Base-by-base conservation (phyloP, 2,888 invertebrate genomes). In the Pherbina coryleti region DNA sequence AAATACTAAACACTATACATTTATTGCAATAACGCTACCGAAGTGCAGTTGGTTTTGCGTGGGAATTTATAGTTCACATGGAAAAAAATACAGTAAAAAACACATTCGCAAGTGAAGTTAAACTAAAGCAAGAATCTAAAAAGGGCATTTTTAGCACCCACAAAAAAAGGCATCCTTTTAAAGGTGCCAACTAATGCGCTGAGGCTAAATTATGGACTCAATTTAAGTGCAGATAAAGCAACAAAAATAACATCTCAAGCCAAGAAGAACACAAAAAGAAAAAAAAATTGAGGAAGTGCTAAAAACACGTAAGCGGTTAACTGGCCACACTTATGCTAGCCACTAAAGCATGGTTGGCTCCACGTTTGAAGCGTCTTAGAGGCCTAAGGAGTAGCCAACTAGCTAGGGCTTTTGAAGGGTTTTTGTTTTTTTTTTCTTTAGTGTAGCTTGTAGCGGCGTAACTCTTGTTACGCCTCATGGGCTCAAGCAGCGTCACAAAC, bases 401-500 rank as follows among this genome's bases (percentile, higher is more conserved):
- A 37, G 37, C 37, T 4, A 51, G 51, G 17, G 69, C 70, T 55
- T 71, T 53, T 17, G 17, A 34, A 55, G 71, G 53, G 71, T 19
- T 55, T 55, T 55, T 19, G 14, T 8, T 22, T 19, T n/a, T 44
- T 19, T 8, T 8, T 22, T 19, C 31, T 44, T 19, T 8, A 62
- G 19, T 60, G 49, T 44, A 14, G 31, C 31, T 22, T 60, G 62
- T 44, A 62, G 44, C 53, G 44, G 37, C 55, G 64, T 64, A 3
- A 28, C 70, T 57, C 72, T 57, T 37, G 72, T 57, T 70, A 72
- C 72, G 72, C 57, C 57, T 37, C 22, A 44, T 44, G 55, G 49
- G 37, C 72, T 57, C 72, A 62, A 49, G 62, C 73, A 34, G 67
- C 75, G 57, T 75, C 75, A 67, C 44, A 22, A 17, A 34, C 53